Conservation (phyloP, 2,797 vertebrate species). For the Epinephelus malabaricus region DNA sequence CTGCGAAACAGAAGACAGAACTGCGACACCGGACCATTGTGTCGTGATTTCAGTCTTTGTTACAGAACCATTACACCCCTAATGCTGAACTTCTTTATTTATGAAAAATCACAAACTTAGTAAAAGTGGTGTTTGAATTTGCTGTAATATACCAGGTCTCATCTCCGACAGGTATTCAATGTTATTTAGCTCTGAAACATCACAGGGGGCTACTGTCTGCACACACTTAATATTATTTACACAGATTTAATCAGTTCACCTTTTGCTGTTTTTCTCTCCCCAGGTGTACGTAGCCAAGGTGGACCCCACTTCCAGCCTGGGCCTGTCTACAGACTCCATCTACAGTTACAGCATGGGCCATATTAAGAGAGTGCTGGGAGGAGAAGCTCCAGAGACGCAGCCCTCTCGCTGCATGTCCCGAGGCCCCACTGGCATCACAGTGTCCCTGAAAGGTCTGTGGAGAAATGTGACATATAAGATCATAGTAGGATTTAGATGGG, state of each 20-base stretch:
- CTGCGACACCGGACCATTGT: no score
- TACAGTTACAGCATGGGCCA: conserved; percentile 95
- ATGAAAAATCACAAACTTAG: neutral
- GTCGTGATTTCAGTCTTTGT: no score
- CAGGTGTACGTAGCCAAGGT: conserved; percentile 96
- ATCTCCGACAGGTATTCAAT: neutral
- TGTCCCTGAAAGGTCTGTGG: conserved; percentile 94
- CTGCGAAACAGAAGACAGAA: no score
- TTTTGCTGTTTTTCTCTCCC: conserved; percentile 33
- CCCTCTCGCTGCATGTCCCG: conserved; percentile 91
- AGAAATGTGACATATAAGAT: neutral
- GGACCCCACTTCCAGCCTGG: conserved; percentile 94
- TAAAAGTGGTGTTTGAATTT: neutral
- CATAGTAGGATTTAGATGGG: neutral
- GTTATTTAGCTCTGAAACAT: neutral
- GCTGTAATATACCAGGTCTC: neutral
- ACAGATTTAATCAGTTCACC: neutral
- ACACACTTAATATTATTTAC: neutral
- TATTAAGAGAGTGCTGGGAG: conserved; percentile 91
- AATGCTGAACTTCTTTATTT: neutral
- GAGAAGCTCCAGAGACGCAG: conserved; percentile 90
- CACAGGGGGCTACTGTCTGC: neutral
- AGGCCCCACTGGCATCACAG: conserved; percentile 86
- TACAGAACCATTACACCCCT: no score
- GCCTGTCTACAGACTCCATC: conserved; percentile 94